A percentile compares a stretch with the other conserved stretches of the same genome.
Evolutionary conservation across 2,797 vertebrate genomes (phyloP).

Genomic region (Notoglanidium macrostoma): DNA sequence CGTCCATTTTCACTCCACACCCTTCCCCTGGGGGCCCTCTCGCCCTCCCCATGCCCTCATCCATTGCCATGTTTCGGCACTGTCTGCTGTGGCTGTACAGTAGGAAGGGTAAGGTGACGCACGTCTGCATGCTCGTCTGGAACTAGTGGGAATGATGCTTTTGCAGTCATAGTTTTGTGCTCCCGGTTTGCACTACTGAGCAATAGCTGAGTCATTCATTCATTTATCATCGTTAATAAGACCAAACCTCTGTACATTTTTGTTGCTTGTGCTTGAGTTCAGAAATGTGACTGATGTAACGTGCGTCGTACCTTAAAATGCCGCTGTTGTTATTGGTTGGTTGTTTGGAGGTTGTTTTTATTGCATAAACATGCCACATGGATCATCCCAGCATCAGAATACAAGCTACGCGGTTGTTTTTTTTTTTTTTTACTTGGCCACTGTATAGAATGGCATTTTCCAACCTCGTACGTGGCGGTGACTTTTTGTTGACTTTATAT

Average conservation of each 20-base stretch:
- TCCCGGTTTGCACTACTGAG: slow-evolving; percentile 12
- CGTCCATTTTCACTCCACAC: slow-evolving; percentile 77
- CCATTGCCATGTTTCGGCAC: slow-evolving; percentile 98
- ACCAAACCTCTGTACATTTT: not conserved
- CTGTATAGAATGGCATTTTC: not conserved
- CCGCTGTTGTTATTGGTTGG: not conserved
- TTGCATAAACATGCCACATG: not conserved
- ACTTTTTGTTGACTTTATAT: not conserved
- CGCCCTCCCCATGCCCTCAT: slow-evolving; percentile 90
- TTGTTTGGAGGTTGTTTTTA: not conserved
- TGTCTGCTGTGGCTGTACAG: slow-evolving; percentile 99
- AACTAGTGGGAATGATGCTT: not conserved
- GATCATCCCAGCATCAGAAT: not conserved
- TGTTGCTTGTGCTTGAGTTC: not conserved
- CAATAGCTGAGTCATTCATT: slow-evolving; percentile 31
- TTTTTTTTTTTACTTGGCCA: slow-evolving; percentile 1
- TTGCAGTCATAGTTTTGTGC: slow-evolving; percentile 12
- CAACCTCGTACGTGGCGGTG: not conserved
- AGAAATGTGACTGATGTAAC: not conserved
- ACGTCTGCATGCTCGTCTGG: slow-evolving; percentile 53
- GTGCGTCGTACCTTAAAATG: not conserved
- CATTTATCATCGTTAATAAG: slow-evolving; percentile 7
- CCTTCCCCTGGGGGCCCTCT: slow-evolving; percentile 60
- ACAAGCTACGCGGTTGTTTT: not conserved
- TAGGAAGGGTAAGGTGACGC: slow-evolving; percentile 94